Base-by-base conservation (phyloP, 2,888 invertebrate species). In the Zygogramma bicolorata region DNA sequence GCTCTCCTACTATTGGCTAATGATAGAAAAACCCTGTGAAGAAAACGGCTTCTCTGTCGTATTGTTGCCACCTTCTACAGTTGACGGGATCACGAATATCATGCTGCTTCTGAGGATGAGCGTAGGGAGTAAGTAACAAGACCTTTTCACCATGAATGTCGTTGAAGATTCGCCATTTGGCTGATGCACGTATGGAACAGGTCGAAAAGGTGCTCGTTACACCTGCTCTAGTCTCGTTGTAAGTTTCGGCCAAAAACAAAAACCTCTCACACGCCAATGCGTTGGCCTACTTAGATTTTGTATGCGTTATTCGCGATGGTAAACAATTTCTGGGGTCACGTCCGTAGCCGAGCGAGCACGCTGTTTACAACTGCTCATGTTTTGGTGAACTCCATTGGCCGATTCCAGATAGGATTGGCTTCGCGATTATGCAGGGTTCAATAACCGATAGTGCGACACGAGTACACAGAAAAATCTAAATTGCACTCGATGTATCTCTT, bases 311-410 rank as follows among this genome's bases (percentile, higher is more conserved):
- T 73, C 69, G 72, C 72, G 65, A 71, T 62, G 60, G 57, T 65
- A 68, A 58, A 57, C 68, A 65, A 65, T 65, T 63, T 59, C 58
- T 53, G 61, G 59, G 66, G 71, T 72, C 71, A 68, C 65, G 59
- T 61, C 60, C 29, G 34, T 46, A 22, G 29, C 29, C 31, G 53
- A 68, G 46, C 31, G 29, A 53, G 18, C 63, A 69, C 57, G 71
- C 49, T 74, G 74, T 74, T 74, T 74, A 74, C 71, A 58, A 71
- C 67, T 68, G 73, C 53, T 42, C 68, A 61, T 73, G 70, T 73
- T 70, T 71, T 74, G 58, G 71, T 71, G 69, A 69, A 72, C 58
- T 71, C 67, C 71, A 75, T 75, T 75, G 75, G 75, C 73, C 53
- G 73, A 73, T 68, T 70, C 66, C 34, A 68, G 65, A 72, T 70